Evolutionary conservation across 2,113 vertebrate genomes (phyloP).

Genomic region (Semnornis frantzii): DNA sequence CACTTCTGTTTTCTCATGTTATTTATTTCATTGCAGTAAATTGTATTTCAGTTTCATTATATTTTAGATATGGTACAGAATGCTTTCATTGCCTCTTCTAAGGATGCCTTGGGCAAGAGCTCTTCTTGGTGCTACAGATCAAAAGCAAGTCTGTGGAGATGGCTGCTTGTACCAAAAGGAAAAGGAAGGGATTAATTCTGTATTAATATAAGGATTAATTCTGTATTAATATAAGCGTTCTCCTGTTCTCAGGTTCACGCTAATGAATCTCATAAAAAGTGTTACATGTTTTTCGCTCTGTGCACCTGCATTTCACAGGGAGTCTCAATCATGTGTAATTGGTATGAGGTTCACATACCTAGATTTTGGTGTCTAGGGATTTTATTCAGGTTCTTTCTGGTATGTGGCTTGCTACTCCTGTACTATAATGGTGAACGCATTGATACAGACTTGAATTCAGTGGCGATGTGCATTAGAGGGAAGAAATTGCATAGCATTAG

Average conservation of each 20-base stretch:
- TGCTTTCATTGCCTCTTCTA: not conserved
- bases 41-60: not conserved
- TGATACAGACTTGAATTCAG: not conserved
- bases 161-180: not conserved
- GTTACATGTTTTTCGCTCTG: not conserved
- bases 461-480: not conserved
- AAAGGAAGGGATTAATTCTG: not conserved
- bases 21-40: not conserved
- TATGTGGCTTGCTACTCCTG: not conserved
- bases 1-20: not conserved
- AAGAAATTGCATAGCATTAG: not conserved
- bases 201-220: not conserved
- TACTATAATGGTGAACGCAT: not conserved
- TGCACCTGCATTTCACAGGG: not conserved
- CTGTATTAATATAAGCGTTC: not conserved
- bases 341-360: not conserved
- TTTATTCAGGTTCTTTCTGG: not conserved
- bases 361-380: not conserved
- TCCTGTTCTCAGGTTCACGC: not conserved
- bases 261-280: not conserved
- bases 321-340: not conserved
- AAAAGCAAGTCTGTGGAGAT: not conserved
- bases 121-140: slow-evolving; percentile 23
- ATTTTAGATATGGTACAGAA: not conserved
- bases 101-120: not conserved